Evolutionary conservation across 2,797 vertebrate genomes (phyloP).

Genomic region (Argentina silus): DNA sequence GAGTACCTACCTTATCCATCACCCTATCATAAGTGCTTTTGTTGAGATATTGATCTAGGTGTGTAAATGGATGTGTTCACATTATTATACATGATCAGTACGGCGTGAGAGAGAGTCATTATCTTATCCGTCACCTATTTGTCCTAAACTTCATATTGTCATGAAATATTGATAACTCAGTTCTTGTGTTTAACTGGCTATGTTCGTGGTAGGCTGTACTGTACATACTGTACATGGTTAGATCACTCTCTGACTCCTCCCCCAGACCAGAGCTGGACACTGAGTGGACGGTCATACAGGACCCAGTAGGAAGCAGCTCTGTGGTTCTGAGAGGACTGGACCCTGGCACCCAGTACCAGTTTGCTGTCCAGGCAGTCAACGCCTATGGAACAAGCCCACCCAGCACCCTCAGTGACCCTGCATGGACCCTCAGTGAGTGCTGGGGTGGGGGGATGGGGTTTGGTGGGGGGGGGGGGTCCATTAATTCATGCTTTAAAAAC

Average conservation of each 20-base stretch:
- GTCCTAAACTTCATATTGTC: neutral
- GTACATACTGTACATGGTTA: conserved; percentile 1
- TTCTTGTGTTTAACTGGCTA: neutral
- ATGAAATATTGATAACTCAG: neutral
- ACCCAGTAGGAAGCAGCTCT: conserved; percentile 77
- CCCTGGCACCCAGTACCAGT: conserved; percentile 78
- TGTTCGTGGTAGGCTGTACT: neutral
- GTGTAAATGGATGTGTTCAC: too few relatives aligned
- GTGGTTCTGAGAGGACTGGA: conserved; percentile 82
- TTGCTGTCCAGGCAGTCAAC: conserved; percentile 74
- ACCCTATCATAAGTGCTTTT: too few relatives aligned
- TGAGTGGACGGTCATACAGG: conserved; percentile 77
- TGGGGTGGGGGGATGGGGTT: neutral
- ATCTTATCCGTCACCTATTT: neutral
- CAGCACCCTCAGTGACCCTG: conserved; percentile 63
- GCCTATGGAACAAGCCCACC: conserved; percentile 65
- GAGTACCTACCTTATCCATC: too few relatives aligned
- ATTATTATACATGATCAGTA: neutral
- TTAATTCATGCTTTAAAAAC: neutral
- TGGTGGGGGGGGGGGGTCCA: neutral
- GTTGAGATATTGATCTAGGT: too few relatives aligned
- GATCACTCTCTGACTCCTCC: conserved; percentile 1
- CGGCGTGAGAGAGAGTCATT: neutral
- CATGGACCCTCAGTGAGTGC: conserved; percentile 79
- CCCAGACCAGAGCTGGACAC: conserved; percentile 77